Evolutionary conservation across 2,113 vertebrate genomes (phyloP), one percentile per base, ranked within the genome.

Genomic region (Coptodon rendalli): DNA sequence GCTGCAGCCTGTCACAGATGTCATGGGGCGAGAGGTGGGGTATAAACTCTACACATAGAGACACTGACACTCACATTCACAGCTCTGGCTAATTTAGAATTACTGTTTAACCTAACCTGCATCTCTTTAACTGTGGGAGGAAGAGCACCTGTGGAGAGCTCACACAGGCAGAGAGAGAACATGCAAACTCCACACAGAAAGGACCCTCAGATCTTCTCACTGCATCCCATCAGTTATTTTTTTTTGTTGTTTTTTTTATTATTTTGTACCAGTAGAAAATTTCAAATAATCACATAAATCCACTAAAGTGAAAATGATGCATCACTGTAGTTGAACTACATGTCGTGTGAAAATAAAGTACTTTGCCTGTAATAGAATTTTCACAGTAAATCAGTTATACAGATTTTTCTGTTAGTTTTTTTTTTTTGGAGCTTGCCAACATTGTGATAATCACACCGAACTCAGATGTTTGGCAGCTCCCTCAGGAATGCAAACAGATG

Each of bases 61-160:
- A 71, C 29, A 19, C 16, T 61, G 57, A 22, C 27, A 71, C 1
- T 17, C 68, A 27, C 40, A 29, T 17, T 45, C 22, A 76, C 68
- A 29, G 36, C 66, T 45, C 22, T 45, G 38, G 38, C 14, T 16
- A 73, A 17, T 73, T 73, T 0, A 27, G 5, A 73, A 73, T 73
- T 45, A 29, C 9, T 45, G 14, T 17, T 48, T 76, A 48, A 76
- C 40, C 9, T 11, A 29, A 48, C 3, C 14, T 29, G 40, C 14
- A 45, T 76, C 22, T 48, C 22, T 73, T 27, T 48, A 27, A 73
- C 68, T 76, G 68, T 29, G 68, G 68, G 68, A 76, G 40, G 14
- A 27, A 29, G 40, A 48, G 14, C 43, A 48, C 22, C 68, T 3
- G 22, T 45, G 68, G 40, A 7, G 38, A 27, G 14, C 22, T 16